These are phyloP conservation scores for Agapornis roseicollis DNA, from an alignment of 2,113 vertebrate species.

Conservation along the genomic window DNA sequence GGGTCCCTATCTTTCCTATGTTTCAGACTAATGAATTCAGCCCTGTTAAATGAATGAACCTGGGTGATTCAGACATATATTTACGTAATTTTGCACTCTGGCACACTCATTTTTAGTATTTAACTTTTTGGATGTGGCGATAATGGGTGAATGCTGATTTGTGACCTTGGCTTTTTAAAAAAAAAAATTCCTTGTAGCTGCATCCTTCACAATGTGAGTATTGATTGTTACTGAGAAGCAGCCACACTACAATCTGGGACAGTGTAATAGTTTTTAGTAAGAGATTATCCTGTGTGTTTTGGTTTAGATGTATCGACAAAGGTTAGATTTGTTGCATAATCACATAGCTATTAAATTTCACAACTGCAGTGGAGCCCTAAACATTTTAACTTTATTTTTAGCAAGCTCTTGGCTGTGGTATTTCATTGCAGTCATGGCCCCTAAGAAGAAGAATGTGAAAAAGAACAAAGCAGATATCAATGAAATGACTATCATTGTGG, in stretches of 20 bases:
- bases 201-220: background rate
- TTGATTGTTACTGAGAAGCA: background rate
- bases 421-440: constrained; percentile 90
- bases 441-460: constrained; percentile 95
- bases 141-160: background rate
- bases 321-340: background rate
- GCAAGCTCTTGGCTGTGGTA: constrained; percentile 83
- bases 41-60: background rate
- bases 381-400: constrained; percentile 50
- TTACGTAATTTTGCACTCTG: background rate
- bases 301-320: background rate
- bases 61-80: background rate
- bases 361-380: background rate
- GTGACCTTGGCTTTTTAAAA: background rate
- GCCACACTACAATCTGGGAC: background rate
- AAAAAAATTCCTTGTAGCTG: background rate
- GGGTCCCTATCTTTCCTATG: fast-evolving
- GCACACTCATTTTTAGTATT: background rate
- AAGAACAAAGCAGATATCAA: constrained; percentile 92
- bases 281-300: background rate
- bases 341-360: constrained; percentile 17
- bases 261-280: background rate
- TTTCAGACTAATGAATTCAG: background rate
- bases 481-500: constrained; percentile 91
- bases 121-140: background rate